These are phyloP conservation scores for Hydractinia echinata DNA, from an alignment of 30 jellyfish, hydroid and myxozoan genomes.

Conservation along the genomic window DNA sequence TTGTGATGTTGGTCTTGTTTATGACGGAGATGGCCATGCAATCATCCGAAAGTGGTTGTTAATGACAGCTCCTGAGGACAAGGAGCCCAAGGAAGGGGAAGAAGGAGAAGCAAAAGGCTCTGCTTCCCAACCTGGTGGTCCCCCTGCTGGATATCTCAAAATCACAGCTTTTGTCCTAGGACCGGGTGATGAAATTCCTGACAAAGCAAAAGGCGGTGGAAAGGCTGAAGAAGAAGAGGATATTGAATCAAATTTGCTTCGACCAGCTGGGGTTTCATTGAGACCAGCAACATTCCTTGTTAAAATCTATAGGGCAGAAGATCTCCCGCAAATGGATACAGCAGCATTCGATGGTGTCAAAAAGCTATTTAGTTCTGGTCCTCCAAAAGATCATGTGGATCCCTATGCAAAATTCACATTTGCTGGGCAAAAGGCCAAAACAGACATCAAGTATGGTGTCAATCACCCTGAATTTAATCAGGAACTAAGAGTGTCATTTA, in stretches of 20 bases:
- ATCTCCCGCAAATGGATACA: conserved; percentile 91
- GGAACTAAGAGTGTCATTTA: conserved; percentile 80
- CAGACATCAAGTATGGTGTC: conserved; percentile 48
- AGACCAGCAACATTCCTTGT: conserved; percentile 94
- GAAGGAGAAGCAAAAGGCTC: conserved; percentile 33
- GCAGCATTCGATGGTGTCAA: conserved; percentile 77
- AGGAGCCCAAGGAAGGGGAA: conserved; percentile 24
- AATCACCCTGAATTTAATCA: conserved; percentile 90
- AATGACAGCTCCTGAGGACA: conserved; percentile 84
- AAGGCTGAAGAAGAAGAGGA: conserved; percentile 78
- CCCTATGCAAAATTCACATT: conserved; percentile 67
- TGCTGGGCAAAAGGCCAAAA: conserved; percentile 90
- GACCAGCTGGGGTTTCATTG: conserved; percentile 89
- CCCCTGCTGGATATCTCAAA: conserved; percentile 71
- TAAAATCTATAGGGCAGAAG: conserved; percentile 82
- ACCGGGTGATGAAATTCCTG: conserved; percentile 96
- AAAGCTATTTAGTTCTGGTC: conserved; percentile 59
- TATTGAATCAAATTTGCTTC: conserved; percentile 72
- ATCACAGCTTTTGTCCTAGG: conserved; percentile 88
- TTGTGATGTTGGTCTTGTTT: conserved; percentile 84
- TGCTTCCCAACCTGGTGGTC: conserved; percentile 40
- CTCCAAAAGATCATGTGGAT: conserved; percentile 68
- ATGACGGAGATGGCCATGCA: conserved; percentile 82
- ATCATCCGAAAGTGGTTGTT: conserved; percentile 85
- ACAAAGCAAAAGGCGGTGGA: conserved; percentile 34